These are phyloP conservation scores for Herpetotheres cachinnans DNA, from an alignment of 2,113 vertebrate species.

Conservation along the genomic window DNA sequence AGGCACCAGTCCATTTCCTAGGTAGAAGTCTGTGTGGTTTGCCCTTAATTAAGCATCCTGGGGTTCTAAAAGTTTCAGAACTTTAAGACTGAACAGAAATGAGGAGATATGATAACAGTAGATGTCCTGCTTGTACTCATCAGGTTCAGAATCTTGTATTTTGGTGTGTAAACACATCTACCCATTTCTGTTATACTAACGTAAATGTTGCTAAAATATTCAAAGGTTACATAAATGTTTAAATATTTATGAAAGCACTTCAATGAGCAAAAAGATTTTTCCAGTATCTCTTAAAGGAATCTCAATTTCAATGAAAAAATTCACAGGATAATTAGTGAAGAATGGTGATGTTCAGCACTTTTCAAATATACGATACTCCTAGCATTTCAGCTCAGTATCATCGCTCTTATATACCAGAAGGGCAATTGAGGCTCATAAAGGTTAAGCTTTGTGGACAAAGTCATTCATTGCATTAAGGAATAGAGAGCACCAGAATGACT, in stretches of 20 bases:
- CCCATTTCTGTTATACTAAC: not conserved
- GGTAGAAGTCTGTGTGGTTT: not conserved
- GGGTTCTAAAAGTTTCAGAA: not conserved
- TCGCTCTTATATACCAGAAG: not conserved
- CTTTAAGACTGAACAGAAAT: not conserved
- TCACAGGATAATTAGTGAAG: not conserved
- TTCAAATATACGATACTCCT: not conserved
- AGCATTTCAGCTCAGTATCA: not conserved
- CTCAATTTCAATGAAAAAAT: not conserved
- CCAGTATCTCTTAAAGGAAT: not conserved
- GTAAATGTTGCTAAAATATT: not conserved
- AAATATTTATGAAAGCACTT: conserved; percentile 17
- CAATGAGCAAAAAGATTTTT: not conserved
- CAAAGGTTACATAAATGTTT: conserved; percentile 22
- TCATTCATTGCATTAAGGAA: not conserved
- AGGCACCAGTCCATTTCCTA: not conserved
- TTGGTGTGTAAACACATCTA: not conserved
- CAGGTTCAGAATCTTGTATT: not conserved
- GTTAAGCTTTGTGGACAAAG: not conserved
- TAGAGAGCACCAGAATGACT: not conserved
- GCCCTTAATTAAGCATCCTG: not conserved
- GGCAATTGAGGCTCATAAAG: not conserved
- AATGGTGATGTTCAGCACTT: not conserved
- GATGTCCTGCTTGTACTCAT: not conserved
- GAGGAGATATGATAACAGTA: not conserved